phyloP scores from a whole-genome alignment of 2,888 invertebrate genomes.

The Mythimna vitellina region DNA sequence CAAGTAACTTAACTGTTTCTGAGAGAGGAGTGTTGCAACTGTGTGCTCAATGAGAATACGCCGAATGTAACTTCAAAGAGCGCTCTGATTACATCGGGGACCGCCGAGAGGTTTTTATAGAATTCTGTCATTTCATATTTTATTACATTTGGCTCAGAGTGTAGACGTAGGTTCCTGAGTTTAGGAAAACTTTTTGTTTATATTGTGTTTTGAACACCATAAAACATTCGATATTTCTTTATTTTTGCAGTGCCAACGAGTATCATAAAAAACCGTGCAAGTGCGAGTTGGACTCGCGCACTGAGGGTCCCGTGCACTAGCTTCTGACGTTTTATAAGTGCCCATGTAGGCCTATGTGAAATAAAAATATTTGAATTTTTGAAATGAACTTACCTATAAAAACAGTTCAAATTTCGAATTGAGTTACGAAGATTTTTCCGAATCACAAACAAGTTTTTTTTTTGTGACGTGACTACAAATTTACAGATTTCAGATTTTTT shows the following conservation, averaged over 20 bases:
- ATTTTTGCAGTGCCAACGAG: background rate
- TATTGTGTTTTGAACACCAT: background rate
- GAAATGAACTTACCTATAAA: too few relatives aligned
- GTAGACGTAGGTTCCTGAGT: background rate
- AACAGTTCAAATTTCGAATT: too few relatives aligned
- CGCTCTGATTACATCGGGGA: conserved; percentile 45
- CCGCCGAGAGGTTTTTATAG: conserved; percentile 16
- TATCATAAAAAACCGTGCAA: too few relatives aligned
- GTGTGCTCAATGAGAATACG: conserved; percentile 42
- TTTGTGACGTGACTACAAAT: too few relatives aligned
- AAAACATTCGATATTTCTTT: background rate
- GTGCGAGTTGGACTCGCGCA: too few relatives aligned
- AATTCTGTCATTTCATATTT: conserved; percentile 46
- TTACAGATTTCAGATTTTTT: too few relatives aligned
- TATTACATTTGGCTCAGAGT: conserved; percentile 26
- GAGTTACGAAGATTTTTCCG: too few relatives aligned
- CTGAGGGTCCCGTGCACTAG: too few relatives aligned
- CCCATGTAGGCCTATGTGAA: too few relatives aligned
- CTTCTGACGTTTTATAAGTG: too few relatives aligned
- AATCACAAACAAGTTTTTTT: too few relatives aligned
- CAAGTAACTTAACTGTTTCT: conserved; percentile 30
- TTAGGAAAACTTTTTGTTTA: conserved; percentile 4
- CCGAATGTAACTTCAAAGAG: conserved; percentile 31
- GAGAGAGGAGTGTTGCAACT: conserved; percentile 38
- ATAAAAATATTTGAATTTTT: too few relatives aligned